Evolutionary conservation across 2,797 vertebrate species (phyloP), one percentile per base, ranked within the genome.

Genomic region (Centropyge bicolor): DNA sequence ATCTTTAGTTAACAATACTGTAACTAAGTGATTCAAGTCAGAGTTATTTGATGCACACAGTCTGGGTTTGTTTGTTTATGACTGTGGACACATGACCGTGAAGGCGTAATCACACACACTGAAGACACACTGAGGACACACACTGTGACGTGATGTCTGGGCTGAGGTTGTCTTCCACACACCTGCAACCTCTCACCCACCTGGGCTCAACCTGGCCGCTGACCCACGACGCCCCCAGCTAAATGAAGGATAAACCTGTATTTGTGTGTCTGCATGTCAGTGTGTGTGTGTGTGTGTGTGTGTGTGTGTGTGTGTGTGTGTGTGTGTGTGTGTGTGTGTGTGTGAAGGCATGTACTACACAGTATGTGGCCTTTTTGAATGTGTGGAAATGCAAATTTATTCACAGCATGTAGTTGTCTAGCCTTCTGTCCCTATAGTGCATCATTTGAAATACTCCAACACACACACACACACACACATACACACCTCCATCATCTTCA

Each of bases 341-440:
- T 35, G 54, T 35, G 49, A 43, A 20, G 78, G 60, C 38, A 43
- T 74, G 64, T 12, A 52, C 4, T 62, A 22, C 83, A 35, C 60
- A 48, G 41, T 68, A 48, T 65, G 71, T 59, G 69, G 79, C 36
- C 57, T 80, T 59, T 70, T 74, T 38, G n/a, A 82, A 68, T 13
- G 2, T 65, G 51, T 57, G 70, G 69, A 83, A 83, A 86, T 88
- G 84, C 78, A 72, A 89, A 92, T 87, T 5, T 83, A 70, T 84
- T 89, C 85, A 68, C 85, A 80, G 68, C 73, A 70, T 86, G 86
- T 46, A 16, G 57, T 66, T 80, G 57, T 78, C 63, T 61, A 60
- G 74, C 71, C 61, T 76, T 80, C 51, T 71, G 55, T 74, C 80
- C 77, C 68, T 63, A 70, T 76, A 73, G 74, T 7, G 46, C 51